Percentiles rank a stretch among this genome's conserved stretches.
Evolutionary conservation across 2,113 vertebrate species (phyloP).

Genomic region (Triplophysa dalaica): DNA sequence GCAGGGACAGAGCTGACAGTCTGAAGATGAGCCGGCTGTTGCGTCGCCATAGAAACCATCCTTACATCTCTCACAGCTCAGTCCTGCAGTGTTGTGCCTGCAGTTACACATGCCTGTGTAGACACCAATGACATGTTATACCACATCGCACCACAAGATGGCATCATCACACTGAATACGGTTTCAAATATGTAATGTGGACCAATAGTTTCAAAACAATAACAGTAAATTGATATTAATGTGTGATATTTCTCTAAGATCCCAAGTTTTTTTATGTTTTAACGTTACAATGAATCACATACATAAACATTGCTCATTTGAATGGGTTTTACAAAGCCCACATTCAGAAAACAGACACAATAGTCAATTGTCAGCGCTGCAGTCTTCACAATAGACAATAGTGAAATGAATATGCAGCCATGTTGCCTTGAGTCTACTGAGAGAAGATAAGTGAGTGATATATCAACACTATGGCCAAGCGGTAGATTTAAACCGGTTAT

Average conservation of each 20-base stretch:
- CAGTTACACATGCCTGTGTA: slow-evolving; percentile 84
- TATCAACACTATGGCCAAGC: neutral
- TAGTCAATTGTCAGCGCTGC: too few species aligned
- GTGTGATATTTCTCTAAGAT: too few species aligned
- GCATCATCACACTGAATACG: neutral
- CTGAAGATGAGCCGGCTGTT: slow-evolving; percentile 71
- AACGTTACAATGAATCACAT: neutral
- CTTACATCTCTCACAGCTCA: slow-evolving; percentile 88
- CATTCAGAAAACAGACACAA: neutral
- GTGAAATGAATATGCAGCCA: neutral
- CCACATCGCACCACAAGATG: slow-evolving; percentile 42
- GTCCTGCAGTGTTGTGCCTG: slow-evolving; percentile 84
- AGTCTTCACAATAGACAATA: neutral
- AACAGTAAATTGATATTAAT: too few species aligned
- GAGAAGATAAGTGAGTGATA: neutral
- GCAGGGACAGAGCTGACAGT: slow-evolving; percentile 89
- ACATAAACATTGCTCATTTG: neutral
- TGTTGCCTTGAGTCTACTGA: neutral
- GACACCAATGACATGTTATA: neutral
- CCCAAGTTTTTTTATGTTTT: too few species aligned
- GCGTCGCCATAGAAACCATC: slow-evolving; percentile 93
- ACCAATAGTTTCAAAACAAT: too few species aligned
- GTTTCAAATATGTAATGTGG: too few species aligned
- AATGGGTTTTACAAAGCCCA: neutral
- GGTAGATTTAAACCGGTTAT: neutral